phyloP scores from a whole-genome alignment of 2,888 invertebrate genomes.

The Dorcus hopei region DNA sequence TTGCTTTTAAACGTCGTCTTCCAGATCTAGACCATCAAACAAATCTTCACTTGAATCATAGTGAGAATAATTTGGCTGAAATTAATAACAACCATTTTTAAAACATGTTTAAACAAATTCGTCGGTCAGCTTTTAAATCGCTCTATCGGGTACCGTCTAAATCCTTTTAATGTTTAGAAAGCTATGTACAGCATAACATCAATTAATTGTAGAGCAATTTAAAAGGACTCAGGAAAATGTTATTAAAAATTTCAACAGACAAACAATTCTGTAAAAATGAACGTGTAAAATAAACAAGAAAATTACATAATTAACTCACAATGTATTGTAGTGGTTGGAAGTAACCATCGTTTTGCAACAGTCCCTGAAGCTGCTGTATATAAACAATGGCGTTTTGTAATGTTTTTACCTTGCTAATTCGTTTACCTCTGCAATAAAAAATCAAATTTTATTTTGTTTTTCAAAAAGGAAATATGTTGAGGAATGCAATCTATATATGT shows the following conservation, averaged over 20 bases:
- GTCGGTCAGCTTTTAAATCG: no score
- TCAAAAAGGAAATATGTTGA: no score
- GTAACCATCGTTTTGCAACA: conserved; percentile 37
- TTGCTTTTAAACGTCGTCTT: conserved; percentile 16
- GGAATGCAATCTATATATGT: no score
- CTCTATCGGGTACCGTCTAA: no score
- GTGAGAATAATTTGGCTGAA: neutral
- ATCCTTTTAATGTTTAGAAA: no score
- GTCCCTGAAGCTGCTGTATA: conserved; percentile 54
- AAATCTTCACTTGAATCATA: conserved; percentile 17
- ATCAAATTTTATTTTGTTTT: neutral
- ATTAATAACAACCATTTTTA: neutral
- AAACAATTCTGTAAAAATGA: no score
- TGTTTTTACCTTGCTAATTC: conserved; percentile 64
- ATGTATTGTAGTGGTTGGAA: conserved; percentile 18
- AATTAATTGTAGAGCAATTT: no score
- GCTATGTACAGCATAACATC: no score
- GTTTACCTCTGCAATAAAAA: conserved; percentile 49
- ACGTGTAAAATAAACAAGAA: no score
- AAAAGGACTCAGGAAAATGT: no score
- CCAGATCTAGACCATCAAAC: conserved; percentile 20
- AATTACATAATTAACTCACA: conserved; percentile 13
- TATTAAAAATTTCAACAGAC: no score
- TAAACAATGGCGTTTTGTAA: conserved; percentile 62
- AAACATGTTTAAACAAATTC: neutral